These are phyloP conservation scores for Esox masquinongy DNA, from an alignment of 2,797 vertebrate species.

Conservation along the genomic window DNA sequence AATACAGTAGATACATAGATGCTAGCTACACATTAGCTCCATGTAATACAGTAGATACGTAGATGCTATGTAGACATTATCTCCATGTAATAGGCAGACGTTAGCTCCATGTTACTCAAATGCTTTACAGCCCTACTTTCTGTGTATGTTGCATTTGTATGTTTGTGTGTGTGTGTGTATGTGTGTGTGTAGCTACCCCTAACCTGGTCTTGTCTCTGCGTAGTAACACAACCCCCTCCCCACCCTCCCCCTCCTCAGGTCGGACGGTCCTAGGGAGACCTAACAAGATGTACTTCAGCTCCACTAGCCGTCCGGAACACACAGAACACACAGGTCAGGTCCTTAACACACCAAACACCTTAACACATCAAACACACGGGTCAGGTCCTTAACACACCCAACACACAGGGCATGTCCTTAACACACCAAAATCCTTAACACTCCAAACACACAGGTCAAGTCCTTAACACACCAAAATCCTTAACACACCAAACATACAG, in stretches of 20 bases:
- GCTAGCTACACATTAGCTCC: no score
- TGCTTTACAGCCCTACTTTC: no score
- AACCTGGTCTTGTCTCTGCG: slow-evolving; percentile 1
- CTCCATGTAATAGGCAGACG: no score
- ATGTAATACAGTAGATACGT: no score
- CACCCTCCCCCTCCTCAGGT: slow-evolving; percentile 56
- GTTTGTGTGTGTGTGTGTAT: neutral
- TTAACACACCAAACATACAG: neutral
- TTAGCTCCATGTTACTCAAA: no score
- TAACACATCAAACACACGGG: neutral
- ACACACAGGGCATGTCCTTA: neutral
- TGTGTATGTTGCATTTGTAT: neutral
- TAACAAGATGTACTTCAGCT: slow-evolving; percentile 79
- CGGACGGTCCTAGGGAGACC: slow-evolving; percentile 81
- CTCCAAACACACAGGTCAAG: no score
- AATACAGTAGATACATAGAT: no score
- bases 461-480: neutral
- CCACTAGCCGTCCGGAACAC: slow-evolving; percentile 73
- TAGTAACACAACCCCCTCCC: neutral
- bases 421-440: neutral
- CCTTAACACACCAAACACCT: no score
- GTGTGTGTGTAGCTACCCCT: neutral
- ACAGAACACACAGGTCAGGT: slow-evolving; percentile 79
- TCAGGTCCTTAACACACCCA: no score
- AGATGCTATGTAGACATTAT: no score